These are phyloP conservation scores for Arion vulgaris DNA, from an alignment of 1,140 invertebrate species.

Conservation along the genomic window DNA sequence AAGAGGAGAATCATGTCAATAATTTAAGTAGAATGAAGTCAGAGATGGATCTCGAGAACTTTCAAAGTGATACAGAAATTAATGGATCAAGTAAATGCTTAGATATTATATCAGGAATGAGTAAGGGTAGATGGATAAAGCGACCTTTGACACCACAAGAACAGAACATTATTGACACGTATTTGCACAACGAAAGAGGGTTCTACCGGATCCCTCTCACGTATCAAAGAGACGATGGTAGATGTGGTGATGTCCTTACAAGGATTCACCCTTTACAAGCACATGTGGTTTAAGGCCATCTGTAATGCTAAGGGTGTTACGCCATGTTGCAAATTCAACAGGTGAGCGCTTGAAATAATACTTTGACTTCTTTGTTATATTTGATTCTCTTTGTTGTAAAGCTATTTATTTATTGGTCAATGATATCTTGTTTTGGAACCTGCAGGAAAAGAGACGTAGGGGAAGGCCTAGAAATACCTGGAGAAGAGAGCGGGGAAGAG, in stretches of 20 bases:
- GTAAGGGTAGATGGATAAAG: conserved; percentile 33
- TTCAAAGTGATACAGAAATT: too few relatives aligned
- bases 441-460: too few relatives aligned
- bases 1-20: neutral
- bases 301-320: conserved; percentile 40
- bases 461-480: too few relatives aligned
- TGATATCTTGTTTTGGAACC: too few relatives aligned
- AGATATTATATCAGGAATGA: conserved; percentile 37
- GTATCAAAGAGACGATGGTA: conserved; percentile 38
- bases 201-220: conserved; percentile 33
- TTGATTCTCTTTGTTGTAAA: too few relatives aligned
- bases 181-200: conserved; percentile 22
- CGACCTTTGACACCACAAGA: conserved; percentile 20
- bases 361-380: too few relatives aligned
- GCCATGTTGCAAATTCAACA: conserved; percentile 38
- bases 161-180: conserved; percentile 30
- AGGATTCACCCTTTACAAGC: neutral
- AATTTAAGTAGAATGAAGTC: too few relatives aligned
- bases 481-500: too few relatives aligned
- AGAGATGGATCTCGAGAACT: too few relatives aligned
- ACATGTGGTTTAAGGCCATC: conserved; percentile 42
- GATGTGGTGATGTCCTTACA: conserved; percentile 40
- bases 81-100: conserved; percentile 4
- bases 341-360: conserved; percentile 10
- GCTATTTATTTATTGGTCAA: too few relatives aligned